These are phyloP conservation scores for Helicolenus hilgendorfi DNA, from an alignment of 2,797 vertebrate species.

Conservation along the genomic window DNA sequence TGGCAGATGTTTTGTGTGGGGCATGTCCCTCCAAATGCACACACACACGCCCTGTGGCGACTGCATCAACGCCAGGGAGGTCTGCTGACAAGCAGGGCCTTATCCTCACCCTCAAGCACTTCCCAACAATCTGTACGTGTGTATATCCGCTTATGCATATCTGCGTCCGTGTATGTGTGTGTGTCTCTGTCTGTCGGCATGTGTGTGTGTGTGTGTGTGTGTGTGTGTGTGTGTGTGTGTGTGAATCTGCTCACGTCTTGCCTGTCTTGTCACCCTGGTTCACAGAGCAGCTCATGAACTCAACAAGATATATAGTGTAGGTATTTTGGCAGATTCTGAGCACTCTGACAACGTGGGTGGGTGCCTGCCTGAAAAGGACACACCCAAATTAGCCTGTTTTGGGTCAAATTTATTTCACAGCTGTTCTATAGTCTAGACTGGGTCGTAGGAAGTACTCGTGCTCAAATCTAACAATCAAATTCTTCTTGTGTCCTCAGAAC, in stretches of 20 bases:
- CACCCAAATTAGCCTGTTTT: background rate
- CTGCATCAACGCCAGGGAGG: conserved; percentile 59
- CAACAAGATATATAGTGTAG: background rate
- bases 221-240: background rate
- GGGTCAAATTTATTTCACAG: background rate
- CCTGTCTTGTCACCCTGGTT: conserved; percentile 4
- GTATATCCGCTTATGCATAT: background rate
- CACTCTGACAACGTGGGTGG: background rate
- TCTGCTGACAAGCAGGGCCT: conserved; percentile 72
- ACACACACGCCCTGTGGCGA: conserved; percentile 39
- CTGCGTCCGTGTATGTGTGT: background rate
- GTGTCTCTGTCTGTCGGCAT: background rate
- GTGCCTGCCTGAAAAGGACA: background rate
- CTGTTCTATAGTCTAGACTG: background rate
- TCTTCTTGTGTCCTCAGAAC: background rate
- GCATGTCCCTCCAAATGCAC: conserved; percentile 46
- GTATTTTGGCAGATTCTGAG: background rate
- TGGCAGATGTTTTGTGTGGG: conserved; percentile 75
- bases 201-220: conserved; percentile 8
- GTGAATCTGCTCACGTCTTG: background rate
- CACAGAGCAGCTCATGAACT: background rate
- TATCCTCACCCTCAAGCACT: conserved; percentile 65
- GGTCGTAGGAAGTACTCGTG: background rate
- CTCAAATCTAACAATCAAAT: background rate
- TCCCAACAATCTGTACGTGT: conserved; percentile 28